Conservation (phyloP, 2,797 vertebrate genomes). For the Ctenochaetus hawaiiensis region DNA sequence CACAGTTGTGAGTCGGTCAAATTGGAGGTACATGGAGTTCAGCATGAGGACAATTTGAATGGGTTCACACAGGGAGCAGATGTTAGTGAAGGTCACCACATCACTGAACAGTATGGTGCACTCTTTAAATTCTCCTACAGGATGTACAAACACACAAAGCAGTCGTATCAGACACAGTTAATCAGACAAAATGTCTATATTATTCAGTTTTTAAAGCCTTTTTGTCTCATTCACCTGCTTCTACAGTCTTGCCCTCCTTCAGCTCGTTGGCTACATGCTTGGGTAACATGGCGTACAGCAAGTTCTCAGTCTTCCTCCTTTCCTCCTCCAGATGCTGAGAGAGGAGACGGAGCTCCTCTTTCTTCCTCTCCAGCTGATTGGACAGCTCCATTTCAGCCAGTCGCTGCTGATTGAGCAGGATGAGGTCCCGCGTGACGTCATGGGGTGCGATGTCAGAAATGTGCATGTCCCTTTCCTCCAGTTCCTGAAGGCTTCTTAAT, state of each 20-base stretch:
- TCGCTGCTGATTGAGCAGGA: constrained; percentile 88
- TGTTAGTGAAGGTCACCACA: constrained; percentile 88
- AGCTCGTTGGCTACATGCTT: constrained; percentile 88
- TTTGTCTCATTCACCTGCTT: constrained; percentile 83
- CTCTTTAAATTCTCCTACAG: constrained; percentile 85
- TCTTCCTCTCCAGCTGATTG: constrained; percentile 78
- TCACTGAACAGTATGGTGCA: constrained; percentile 89
- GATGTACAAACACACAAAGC: background rate
- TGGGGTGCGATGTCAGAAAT: constrained; percentile 88
- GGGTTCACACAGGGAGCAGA: constrained; percentile 87
- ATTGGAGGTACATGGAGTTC: constrained; percentile 88
- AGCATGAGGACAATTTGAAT: constrained; percentile 89
- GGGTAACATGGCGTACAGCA: constrained; percentile 89
- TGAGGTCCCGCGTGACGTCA: constrained; percentile 87
- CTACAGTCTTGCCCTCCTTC: constrained; percentile 87
- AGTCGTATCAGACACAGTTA: background rate
- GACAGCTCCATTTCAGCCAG: constrained; percentile 89
- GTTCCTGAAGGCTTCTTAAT: constrained; percentile 84
- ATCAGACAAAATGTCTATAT: background rate
- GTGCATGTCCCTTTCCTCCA: constrained; percentile 88
- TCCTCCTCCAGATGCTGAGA: constrained; percentile 88
- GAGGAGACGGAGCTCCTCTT: constrained; percentile 76
- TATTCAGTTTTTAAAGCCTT: background rate
- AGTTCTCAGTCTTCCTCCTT: constrained; percentile 85
- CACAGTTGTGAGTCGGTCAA: constrained; percentile 88